These are phyloP conservation scores for Campoplex nolae DNA, from an alignment of 2,888 invertebrate genomes.

Conservation along the genomic window DNA sequence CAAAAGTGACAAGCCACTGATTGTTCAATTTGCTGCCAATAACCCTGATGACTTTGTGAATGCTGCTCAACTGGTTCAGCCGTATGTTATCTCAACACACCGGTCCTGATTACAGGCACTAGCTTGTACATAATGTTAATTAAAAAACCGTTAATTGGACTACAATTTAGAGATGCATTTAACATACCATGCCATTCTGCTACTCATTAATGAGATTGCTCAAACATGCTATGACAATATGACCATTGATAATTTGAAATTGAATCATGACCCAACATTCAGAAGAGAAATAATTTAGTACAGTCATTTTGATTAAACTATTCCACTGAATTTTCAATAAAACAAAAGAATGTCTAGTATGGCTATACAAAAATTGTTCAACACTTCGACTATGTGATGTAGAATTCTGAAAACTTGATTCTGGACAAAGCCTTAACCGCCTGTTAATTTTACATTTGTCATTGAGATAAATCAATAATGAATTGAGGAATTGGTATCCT, in stretches of 20 bases:
- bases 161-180: background rate
- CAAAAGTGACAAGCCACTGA: slow-evolving; percentile 91
- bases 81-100: slow-evolving; percentile 85
- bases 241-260: background rate
- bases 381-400: too few relatives aligned
- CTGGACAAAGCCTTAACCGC: too few relatives aligned
- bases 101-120: too few relatives aligned
- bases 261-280: too few relatives aligned
- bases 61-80: slow-evolving; percentile 93
- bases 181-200: background rate
- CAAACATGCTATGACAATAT: background rate
- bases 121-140: too few relatives aligned
- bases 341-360: background rate
- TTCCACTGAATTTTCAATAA: background rate
- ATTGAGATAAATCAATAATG: too few relatives aligned
- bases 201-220: background rate
- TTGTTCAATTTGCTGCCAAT: slow-evolving; percentile 98
- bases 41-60: slow-evolving; percentile 92
- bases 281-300: too few relatives aligned
- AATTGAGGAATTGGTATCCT: too few relatives aligned
- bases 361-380: background rate
- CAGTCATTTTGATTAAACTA: too few relatives aligned
- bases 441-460: too few relatives aligned
- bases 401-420: too few relatives aligned
- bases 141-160: too few relatives aligned